Percentiles rank a stretch among this genome's conserved stretches.
phyloP scores from a whole-genome alignment of 2,888 invertebrate genomes.

The Scrobipalpa costella region DNA sequence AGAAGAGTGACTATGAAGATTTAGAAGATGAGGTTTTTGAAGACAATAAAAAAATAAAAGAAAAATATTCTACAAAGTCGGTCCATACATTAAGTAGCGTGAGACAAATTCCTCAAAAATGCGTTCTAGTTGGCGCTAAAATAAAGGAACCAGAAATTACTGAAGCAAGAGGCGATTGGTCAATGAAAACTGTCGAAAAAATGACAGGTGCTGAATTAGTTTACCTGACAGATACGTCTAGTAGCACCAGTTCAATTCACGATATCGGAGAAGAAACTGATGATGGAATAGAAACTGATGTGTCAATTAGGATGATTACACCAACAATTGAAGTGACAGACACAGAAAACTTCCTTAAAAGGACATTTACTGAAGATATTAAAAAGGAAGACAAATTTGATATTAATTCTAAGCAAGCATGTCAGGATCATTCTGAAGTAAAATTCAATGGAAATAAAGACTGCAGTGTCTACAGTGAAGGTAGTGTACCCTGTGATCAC shows the following conservation, averaged over 20 bases:
- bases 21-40: slow-evolving; percentile 77
- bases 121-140: slow-evolving; percentile 83
- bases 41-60: slow-evolving; percentile 51
- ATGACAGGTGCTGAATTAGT: slow-evolving; percentile 84
- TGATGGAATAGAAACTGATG: slow-evolving; percentile 71
- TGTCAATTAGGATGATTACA: slow-evolving; percentile 72
- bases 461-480: not conserved
- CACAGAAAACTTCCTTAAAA: slow-evolving; percentile 67
- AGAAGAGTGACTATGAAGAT: slow-evolving; percentile 71
- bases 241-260: slow-evolving; percentile 82
- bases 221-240: slow-evolving; percentile 85
- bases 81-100: slow-evolving; percentile 51
- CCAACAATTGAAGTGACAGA: slow-evolving; percentile 77
- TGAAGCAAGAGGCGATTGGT: slow-evolving; percentile 81
- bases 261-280: slow-evolving; percentile 75
- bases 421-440: not conserved
- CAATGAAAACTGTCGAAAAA: slow-evolving; percentile 73
- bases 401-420: slow-evolving; percentile 30
- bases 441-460: slow-evolving; percentile 1
- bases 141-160: slow-evolving; percentile 79
- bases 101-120: slow-evolving; percentile 68
- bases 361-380: slow-evolving; percentile 46
- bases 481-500: slow-evolving; percentile 39
- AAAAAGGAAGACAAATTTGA: slow-evolving; percentile 23
- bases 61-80: slow-evolving; percentile 44